Evolutionary conservation across 2,888 invertebrate species (phyloP).

Genomic region (Epinotia bilunana): DNA sequence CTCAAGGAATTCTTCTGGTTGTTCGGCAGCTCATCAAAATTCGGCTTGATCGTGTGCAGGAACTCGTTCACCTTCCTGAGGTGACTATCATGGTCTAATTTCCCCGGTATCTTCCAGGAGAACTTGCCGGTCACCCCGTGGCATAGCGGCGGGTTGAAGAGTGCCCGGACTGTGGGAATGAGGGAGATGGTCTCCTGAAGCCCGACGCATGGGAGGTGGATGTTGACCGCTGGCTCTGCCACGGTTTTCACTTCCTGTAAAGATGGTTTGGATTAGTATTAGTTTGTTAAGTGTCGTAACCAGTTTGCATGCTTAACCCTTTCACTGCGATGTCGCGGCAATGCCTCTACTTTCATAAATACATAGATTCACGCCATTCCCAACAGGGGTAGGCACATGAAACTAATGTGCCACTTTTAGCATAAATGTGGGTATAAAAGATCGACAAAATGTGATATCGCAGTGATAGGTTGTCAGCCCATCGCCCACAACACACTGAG

Average conservation of each 20-base stretch:
- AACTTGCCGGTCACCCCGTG: conserved; percentile 70
- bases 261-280: not conserved
- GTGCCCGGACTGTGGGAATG: conserved; percentile 62
- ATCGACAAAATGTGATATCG: no score
- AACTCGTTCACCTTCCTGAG: conserved; percentile 73
- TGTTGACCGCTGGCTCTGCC: conserved; percentile 63
- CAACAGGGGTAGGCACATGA: no score
- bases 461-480: no score
- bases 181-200: conserved; percentile 69
- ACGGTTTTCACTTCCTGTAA: conserved; percentile 67
- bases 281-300: no score
- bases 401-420: no score
- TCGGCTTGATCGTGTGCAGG: conserved; percentile 65
- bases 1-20: conserved; percentile 74
- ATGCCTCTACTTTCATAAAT: no score
- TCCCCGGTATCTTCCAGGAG: conserved; percentile 74
- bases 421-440: no score
- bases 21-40: conserved; percentile 64
- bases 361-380: no score
- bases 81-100: conserved; percentile 76
- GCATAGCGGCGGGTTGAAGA: conserved; percentile 67
- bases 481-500: no score
- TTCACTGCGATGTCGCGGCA: no score
- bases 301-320: no score
- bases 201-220: conserved; percentile 72